Evolutionary conservation across 2,113 vertebrate genomes (phyloP), one percentile per base, ranked within the genome.

Genomic region (Oryzias curvinotus): DNA sequence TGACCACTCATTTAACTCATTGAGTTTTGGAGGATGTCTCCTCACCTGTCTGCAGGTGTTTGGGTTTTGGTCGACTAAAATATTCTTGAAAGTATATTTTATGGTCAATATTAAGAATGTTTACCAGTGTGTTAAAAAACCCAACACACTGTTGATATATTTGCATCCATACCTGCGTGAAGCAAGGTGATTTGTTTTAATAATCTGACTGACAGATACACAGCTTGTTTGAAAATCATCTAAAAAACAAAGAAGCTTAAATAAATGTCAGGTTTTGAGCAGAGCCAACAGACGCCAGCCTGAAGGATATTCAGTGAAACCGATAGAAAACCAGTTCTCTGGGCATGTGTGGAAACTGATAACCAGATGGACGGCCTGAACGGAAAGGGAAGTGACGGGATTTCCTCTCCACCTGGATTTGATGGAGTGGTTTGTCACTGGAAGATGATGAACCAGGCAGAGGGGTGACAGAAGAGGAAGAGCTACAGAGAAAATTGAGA

Each of bases 291-390:
- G 59, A 75, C 67, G 19, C 56, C 74, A 68, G 48, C 56, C 53
- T 52, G 59, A 57, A 65, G 75, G 47, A 68, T 68, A 54, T 78
- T 73, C 73, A 71, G 75, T 74, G 28, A 58, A 70, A 54, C 68
- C 60, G 81, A 81, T 84, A 76, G 70, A 57, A 78, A 67, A 77
- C 56, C 66, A 57, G 62, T 64, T 49, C 45, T 58, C 17, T 21
- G 59, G 62, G 56, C 60, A n/a, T 59, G 41, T 67, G 55, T 8
- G 44, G 68, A 50, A 59, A 67, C 59, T 45, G 84, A 88, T 88
- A 85, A 82, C 78, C 73, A 79, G 74, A 54, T 54, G 76, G 79
- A 69, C 81, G 67, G 62, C 73, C 21, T 60, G 45, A 55, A 56
- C 48, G 4, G 15, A 50, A 68, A 18, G 26, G 30, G 59, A 65